Conservation (phyloP, 2,888 invertebrate species). For the Adelphocoris suturalis region DNA sequence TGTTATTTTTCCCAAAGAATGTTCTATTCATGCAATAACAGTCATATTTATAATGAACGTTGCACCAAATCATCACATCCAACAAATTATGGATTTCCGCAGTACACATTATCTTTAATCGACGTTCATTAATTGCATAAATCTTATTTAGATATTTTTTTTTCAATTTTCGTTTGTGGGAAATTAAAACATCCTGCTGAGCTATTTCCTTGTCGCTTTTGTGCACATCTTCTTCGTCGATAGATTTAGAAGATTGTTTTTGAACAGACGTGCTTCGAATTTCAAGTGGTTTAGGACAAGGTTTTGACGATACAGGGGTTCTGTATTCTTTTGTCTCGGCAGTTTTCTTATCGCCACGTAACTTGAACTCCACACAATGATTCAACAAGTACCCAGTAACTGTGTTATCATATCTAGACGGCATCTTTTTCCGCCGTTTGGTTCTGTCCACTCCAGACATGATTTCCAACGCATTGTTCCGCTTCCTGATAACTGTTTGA, state of each 20-base stretch:
- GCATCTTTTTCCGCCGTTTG: constrained; percentile 50
- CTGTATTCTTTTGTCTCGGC: background rate
- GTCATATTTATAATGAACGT: constrained; percentile 43
- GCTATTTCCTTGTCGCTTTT: background rate
- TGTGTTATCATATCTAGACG: constrained; percentile 12
- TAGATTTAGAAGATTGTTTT: background rate
- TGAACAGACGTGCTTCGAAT: background rate
- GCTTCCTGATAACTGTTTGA: constrained; percentile 54
- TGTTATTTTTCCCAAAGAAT: constrained; percentile 36
- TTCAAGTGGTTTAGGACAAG: background rate
- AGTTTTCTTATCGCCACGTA: background rate
- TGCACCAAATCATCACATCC: constrained; percentile 51
- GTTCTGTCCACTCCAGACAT: constrained; percentile 30
- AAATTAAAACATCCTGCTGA: background rate
- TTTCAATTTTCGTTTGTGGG: background rate
- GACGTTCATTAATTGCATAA: background rate
- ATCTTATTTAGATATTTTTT: background rate
- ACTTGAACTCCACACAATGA: background rate
- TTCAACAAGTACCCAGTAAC: background rate
- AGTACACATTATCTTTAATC: background rate
- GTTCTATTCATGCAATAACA: constrained; percentile 53
- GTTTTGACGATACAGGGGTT: background rate
- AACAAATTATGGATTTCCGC: background rate
- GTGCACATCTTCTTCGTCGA: background rate
- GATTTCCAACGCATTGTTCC: constrained; percentile 50